phyloP scores from a whole-genome alignment of 1,140 invertebrate species.

The Cotesia glomerata region DNA sequence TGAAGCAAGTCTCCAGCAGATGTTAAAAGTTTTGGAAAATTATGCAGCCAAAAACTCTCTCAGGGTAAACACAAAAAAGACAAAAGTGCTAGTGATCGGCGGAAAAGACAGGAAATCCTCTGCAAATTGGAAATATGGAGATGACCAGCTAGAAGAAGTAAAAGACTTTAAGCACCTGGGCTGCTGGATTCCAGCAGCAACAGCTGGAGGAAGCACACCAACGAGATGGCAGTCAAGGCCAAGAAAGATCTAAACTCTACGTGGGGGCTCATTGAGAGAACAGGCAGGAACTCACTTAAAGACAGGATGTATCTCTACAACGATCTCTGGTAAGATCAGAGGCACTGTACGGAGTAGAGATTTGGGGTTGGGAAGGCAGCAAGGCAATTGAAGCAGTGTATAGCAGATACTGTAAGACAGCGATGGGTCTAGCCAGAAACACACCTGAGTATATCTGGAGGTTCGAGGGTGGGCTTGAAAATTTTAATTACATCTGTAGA shows the following conservation, averaged over 20 bases:
- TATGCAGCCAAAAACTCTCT: not conserved
- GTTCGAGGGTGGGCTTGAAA: not conserved
- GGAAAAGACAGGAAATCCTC: not conserved
- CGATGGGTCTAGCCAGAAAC: not conserved
- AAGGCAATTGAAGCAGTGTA: not conserved
- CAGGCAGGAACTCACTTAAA: not conserved
- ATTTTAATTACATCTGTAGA: constrained; percentile 1
- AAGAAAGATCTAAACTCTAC: constrained; percentile 23
- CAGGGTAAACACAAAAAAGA: not conserved
- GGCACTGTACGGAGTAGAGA: constrained; percentile 17
- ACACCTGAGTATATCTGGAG: not conserved
- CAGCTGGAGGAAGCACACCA: not conserved
- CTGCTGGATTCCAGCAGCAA: constrained; percentile 1
- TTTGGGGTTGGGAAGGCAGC: constrained; percentile 22
- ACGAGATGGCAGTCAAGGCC: not conserved
- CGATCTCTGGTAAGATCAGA: constrained; percentile 9
- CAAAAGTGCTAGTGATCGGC: not conserved
- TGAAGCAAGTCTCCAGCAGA: not conserved
- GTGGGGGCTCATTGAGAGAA: not conserved
- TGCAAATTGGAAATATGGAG: not conserved
- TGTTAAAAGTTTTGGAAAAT: not conserved
- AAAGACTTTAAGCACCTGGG: not conserved
- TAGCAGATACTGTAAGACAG: not conserved
- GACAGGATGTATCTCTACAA: constrained; percentile 17
- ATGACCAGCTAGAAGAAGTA: not conserved